A percentile compares a stretch with the other conserved stretches of the same genome.
Conservation (phyloP, 1,140 invertebrate genomes). For the Zaprionus ghesquierei region DNA sequence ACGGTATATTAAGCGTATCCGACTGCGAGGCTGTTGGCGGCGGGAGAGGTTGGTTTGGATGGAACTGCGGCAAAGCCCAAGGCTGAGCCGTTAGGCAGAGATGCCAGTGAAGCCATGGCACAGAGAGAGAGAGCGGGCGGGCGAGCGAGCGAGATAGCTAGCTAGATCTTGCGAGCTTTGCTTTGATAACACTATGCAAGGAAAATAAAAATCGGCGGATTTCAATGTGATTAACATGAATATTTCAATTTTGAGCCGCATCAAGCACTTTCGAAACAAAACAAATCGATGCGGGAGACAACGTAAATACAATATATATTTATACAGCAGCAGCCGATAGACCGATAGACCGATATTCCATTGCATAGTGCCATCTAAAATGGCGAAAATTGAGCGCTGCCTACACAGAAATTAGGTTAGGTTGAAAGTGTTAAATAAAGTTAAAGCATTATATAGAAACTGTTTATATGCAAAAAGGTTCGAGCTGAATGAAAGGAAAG, state of each 20-base stretch:
- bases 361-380: constrained; percentile 19
- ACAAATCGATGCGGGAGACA: not conserved
- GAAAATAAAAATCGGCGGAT: not conserved
- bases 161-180: not conserved
- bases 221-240: not conserved
- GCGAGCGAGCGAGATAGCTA: not conserved
- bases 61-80: not conserved
- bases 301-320: not conserved
- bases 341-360: not conserved
- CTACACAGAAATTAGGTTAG: not conserved
- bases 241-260: not conserved
- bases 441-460: constrained; percentile 3
- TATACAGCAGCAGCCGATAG: not conserved
- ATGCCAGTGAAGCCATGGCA: not conserved
- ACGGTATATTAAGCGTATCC: not conserved
- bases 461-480: not conserved
- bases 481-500: constrained; percentile 11
- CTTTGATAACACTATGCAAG: constrained; percentile 13
- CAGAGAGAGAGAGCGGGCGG: not conserved
- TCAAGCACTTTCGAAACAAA: not conserved
- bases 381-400: not conserved
- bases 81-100: not conserved
- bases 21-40: not conserved
- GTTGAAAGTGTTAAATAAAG: constrained; percentile 12
- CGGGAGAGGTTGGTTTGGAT: not conserved